Conservation (phyloP, 2,113 vertebrate species). For the cat (Felis catus) region F.catus_Fca126_mat1.0 CM031417.1:63181001-63181500, state of each 20-base stretch:
- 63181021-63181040: neutral
- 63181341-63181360: too few species aligned
- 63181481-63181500: too few species aligned
- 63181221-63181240: neutral
- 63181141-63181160: neutral
- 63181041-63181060: conserved; percentile 6
- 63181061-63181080: conserved; percentile 33
- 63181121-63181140: neutral
- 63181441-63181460: too few species aligned
- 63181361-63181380: too few species aligned
- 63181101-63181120: conserved; percentile 45
- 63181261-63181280: neutral
- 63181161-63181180: neutral
- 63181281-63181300: neutral
- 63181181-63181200: neutral
- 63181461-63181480: too few species aligned
- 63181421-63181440: too few species aligned
- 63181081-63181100: neutral
- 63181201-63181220: conserved; percentile 22
- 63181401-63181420: too few species aligned
- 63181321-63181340: too few species aligned
- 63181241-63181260: neutral
- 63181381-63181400: too few species aligned
- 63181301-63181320: too few species aligned
- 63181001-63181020: conserved; percentile 32